Conservation (phyloP, 1,140 invertebrate species). For the Penaeus chinensis region DNA sequence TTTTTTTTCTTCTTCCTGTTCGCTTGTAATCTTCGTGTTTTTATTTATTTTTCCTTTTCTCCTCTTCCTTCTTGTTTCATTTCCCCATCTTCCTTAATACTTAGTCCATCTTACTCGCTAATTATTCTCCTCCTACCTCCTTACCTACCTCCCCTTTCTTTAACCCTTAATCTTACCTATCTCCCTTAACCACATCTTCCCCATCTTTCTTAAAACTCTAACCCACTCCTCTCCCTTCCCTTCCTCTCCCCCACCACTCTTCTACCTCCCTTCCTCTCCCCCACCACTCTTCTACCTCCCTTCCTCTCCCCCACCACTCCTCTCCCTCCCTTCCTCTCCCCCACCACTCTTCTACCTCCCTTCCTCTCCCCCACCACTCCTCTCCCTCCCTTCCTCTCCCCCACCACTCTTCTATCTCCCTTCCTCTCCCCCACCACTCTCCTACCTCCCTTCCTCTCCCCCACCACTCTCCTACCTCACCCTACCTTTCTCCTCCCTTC, state of each 20-base stretch:
- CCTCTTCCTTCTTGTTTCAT: not conserved
- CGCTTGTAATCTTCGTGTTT: no score
- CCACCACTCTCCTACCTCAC: not conserved
- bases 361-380: not conserved
- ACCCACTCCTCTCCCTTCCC: not conserved
- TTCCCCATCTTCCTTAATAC: not conserved
- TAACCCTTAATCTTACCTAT: not conserved
- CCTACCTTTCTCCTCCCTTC: not conserved
- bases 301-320: not conserved
- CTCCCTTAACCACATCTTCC: no score
- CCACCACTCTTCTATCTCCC: not conserved
- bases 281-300: not conserved
- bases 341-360: not conserved
- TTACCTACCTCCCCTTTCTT: not conserved
- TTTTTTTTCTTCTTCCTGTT: not conserved
- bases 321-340: not conserved
- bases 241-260: not conserved
- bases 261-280: no score
- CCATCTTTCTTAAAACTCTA: no score
- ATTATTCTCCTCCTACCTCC: not conserved
- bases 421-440: not conserved
- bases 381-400: no score
- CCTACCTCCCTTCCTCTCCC: not conserved
- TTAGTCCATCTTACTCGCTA: not conserved
- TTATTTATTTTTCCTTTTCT: not conserved